Evolutionary conservation across 2,797 vertebrate genomes (phyloP), one percentile per base, ranked within the genome.

Genomic region (Poeciliopsis turneri): DNA sequence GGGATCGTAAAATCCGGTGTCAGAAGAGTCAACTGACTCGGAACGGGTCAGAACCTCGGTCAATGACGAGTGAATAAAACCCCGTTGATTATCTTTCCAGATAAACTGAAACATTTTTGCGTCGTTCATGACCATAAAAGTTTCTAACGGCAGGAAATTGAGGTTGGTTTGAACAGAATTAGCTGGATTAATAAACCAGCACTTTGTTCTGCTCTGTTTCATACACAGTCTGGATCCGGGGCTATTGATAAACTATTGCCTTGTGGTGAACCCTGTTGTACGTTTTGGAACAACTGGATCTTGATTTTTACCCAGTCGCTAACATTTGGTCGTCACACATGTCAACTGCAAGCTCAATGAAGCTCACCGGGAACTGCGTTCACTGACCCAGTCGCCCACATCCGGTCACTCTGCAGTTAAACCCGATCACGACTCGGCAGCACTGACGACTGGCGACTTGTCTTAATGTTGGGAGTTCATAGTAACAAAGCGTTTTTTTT

Each of bases 381-480:
- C 49, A 23, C 4, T 25, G 28, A 23, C 36, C 41, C 46, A 45
- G 61, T 71, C 13, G 39, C 72, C 12, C 15, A 70, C 46, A 57
- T 46, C 46, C 74, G 33, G 49, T 49, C 30, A 47, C 41, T 51
- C 49, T 25, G 61, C 30, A 47, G 12, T 53, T 89, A 75, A 53
- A 74, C 75, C 75, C 66, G n/a, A 72, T 86, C 41, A 76, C 83
- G 20, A 81, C 46, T 87, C 78, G 86, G 74, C 78, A 80, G 82
- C 61, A 53, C 69, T 74, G 61, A 64, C 36, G 45, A 72, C 64
- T 53, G 49, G 66, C 72, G 68, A 51, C 61, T 36, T 51, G 69
- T 64, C 74, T 33, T 77, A 78, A 74, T 74, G 76, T 87, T 86
- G 74, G 84, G 84, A 86, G 73, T 64, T 82, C 64, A 79, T 61